Evolutionary conservation across 1,140 invertebrate species (phyloP), one percentile per base, ranked within the genome.

Genomic region (Lepeophtheirus salmonis): DNA sequence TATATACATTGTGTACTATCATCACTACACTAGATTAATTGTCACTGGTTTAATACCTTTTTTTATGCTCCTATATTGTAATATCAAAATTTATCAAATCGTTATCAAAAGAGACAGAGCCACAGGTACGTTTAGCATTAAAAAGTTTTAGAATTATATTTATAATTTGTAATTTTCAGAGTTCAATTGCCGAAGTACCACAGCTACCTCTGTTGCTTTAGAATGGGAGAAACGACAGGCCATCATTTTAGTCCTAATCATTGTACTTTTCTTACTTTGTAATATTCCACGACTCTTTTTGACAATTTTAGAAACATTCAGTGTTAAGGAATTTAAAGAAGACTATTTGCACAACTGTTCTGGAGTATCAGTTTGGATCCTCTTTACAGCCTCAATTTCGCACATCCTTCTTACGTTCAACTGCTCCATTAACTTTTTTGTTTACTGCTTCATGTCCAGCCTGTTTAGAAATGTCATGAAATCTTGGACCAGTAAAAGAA

Each of bases 361-460:
- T 16, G 26, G 55, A 14, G 55, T 57, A 1, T 26, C 23, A 1
- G 14, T 57, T 16, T 57, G 55, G 55, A 25, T 25, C 22, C 26
- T 57, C 23, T 23, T 25, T 21, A 13, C n/a, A 30, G 55, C 55
- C 17, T 57, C 55, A 41, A 56, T 68, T 12, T 68, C 70, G 48
- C 58, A 64, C 18, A 62, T 70, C 0, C 64, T 72, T 12, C 69
- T 70, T 1, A 70, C 71, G 62, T 61, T 70, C n/a, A 72, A 73
- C 61, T 69, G 67, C 20, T 74, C 73, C 63, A 65, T 76, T 23
- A 78, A 78, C 66, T 76, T 76, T 3, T 65, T 78, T 63, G 73
- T 78, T 60, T 78, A 78, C 64, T 72, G 72, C n/a, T 74, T 76
- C 64, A 76, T 76, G 75, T 76, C 75, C 2, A 72, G 69, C 60